Conservation (phyloP, 2,797 vertebrate genomes). For the Microctenopoma lineatum region DNA sequence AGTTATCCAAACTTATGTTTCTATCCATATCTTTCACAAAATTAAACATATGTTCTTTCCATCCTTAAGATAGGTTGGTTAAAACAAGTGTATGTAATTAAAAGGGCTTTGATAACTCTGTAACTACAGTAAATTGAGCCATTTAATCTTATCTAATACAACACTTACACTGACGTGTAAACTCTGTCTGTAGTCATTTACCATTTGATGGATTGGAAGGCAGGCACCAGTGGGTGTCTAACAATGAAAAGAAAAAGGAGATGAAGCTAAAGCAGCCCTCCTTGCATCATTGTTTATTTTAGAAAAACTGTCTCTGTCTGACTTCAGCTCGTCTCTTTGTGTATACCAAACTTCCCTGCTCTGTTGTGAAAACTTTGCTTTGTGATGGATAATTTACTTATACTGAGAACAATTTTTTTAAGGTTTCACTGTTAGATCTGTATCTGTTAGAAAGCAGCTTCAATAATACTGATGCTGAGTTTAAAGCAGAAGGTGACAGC, state of each 20-base stretch:
- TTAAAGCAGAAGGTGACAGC: too few species aligned
- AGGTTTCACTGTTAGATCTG: not conserved
- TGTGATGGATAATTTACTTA: constrained; percentile 2
- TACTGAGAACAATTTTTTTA: not conserved
- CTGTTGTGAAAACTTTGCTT: not conserved
- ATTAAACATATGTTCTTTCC: not conserved
- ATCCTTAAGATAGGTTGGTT: not conserved
- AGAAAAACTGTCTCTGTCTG: not conserved
- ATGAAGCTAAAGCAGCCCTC: not conserved
- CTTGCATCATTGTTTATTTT: not conserved
- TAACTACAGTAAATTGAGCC: constrained; percentile 2
- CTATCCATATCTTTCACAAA: constrained; percentile 1
- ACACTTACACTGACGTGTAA: not conserved
- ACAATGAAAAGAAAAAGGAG: not conserved
- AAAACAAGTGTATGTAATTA: not conserved
- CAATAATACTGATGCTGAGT: not conserved
- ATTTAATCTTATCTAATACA: not conserved
- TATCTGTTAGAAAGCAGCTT: not conserved
- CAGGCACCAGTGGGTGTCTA: not conserved
- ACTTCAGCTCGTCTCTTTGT: not conserved
- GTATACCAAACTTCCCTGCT: not conserved
- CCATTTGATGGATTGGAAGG: not conserved
- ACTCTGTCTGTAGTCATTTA: constrained; percentile 1
- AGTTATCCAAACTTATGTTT: not conserved
- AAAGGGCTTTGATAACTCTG: not conserved